Evolutionary conservation across 2,888 invertebrate species (phyloP).

Genomic region (Tineola bisselliella): DNA sequence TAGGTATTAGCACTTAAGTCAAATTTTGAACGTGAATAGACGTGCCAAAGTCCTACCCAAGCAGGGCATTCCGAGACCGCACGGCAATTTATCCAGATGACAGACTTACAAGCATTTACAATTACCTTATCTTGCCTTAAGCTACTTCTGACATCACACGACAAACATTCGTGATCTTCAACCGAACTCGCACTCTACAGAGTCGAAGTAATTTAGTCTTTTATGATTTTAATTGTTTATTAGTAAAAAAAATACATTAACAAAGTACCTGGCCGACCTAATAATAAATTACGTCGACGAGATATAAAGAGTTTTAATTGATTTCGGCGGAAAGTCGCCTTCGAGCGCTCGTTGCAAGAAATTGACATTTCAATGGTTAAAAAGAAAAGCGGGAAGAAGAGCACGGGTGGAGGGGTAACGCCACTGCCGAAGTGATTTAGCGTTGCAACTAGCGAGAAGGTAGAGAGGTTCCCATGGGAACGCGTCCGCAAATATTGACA

Average conservation of each 20-base stretch:
- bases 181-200: neutral
- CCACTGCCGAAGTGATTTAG: conserved; percentile 53
- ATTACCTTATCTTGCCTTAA: conserved; percentile 53
- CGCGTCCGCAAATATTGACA: conserved; percentile 64
- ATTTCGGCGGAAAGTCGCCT: conserved; percentile 26
- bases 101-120: conserved; percentile 57
- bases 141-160: conserved; percentile 51
- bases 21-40: neutral
- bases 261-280: too few relatives aligned
- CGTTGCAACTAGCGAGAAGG: conserved; percentile 28
- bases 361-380: conserved; percentile 62
- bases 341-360: conserved; percentile 24
- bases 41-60: neutral
- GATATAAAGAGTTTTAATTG: conserved; percentile 33
- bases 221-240: too few relatives aligned
- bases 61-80: conserved; percentile 19
- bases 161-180: conserved; percentile 50
- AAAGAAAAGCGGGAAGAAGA: conserved; percentile 35
- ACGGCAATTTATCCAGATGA: conserved; percentile 46
- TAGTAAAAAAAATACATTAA: too few relatives aligned
- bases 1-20: neutral
- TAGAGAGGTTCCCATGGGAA: conserved; percentile 60
- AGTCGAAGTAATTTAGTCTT: neutral
- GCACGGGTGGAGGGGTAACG: conserved; percentile 29
- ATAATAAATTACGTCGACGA: conserved; percentile 17